Evolutionary conservation across 1,140 invertebrate species (phyloP).

Genomic region (Plectrocnemia conspersa): DNA sequence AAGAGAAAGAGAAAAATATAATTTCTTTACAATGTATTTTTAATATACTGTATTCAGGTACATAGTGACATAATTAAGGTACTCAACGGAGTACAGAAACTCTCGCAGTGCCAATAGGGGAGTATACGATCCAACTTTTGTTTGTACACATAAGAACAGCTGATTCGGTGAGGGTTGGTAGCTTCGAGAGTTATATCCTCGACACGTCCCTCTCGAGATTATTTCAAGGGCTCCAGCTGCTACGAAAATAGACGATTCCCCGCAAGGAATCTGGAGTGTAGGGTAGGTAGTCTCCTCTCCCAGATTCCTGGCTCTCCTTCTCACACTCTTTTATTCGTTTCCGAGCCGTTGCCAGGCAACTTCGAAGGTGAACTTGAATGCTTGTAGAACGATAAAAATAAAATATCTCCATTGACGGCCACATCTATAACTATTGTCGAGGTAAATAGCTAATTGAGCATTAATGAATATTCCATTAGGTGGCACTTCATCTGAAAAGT

Average conservation of each 20-base stretch:
- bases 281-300: not conserved
- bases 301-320: not conserved
- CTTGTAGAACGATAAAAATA: slow-evolving; percentile 1
- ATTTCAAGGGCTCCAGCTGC: slow-evolving; percentile 23
- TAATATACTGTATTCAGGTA: no score
- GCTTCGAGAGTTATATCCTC: not conserved
- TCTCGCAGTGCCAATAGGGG: no score
- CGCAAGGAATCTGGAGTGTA: not conserved
- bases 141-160: slow-evolving; percentile 17
- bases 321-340: slow-evolving; percentile 2
- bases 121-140: no score
- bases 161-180: slow-evolving; percentile 6
- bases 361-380: slow-evolving; percentile 12
- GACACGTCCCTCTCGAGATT: slow-evolving; percentile 12
- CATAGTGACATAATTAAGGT: no score
- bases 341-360: slow-evolving; percentile 18
- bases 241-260: slow-evolving; percentile 21
- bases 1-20: no score
- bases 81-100: no score
- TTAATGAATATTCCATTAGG: no score
- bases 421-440: no score
- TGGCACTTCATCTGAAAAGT: no score
- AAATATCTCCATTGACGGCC: not conserved
- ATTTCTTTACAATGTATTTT: no score
- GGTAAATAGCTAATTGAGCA: no score